Evolutionary conservation across 2,888 invertebrate genomes (phyloP).

Genomic region (Coronaproctus castanopsis): DNA sequence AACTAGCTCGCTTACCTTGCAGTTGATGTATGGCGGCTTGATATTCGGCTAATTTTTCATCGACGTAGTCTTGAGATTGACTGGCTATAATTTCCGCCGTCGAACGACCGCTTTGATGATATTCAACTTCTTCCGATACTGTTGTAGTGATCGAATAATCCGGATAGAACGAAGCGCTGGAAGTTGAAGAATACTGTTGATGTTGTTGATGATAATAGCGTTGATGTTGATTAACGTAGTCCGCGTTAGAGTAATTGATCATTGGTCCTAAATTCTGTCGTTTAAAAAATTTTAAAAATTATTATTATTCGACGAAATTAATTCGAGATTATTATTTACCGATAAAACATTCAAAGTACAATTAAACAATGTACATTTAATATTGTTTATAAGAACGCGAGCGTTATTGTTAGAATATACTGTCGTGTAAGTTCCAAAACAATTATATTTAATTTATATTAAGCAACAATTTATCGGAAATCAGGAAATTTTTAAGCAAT

Average conservation of each 20-base stretch:
- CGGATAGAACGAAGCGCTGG: not conserved
- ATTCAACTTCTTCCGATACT: not conserved
- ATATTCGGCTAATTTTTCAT: constrained; percentile 82
- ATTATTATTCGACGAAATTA: too few relatives aligned
- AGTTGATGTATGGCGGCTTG: constrained; percentile 75
- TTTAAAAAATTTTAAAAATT: too few relatives aligned
- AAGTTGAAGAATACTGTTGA: not conserved
- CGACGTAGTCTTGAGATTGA: constrained; percentile 84
- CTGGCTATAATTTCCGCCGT: constrained; percentile 82
- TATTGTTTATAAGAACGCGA: too few relatives aligned
- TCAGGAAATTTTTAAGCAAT: too few relatives aligned
- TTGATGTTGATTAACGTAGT: not conserved
- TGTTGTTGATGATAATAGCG: not conserved
- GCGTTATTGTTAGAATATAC: too few relatives aligned
- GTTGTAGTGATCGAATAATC: not conserved
- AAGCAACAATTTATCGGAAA: too few relatives aligned
- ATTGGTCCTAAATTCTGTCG: too few relatives aligned
- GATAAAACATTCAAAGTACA: too few relatives aligned
- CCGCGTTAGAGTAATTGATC: not conserved
- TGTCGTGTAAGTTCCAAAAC: too few relatives aligned
- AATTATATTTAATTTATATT: too few relatives aligned
- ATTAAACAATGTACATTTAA: too few relatives aligned
- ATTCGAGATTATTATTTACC: too few relatives aligned
- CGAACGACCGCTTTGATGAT: constrained; percentile 38
- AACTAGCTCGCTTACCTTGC: constrained; percentile 58